phyloP scores from a whole-genome alignment of 2,113 vertebrate species.

The Phaethon lepturus region DNA sequence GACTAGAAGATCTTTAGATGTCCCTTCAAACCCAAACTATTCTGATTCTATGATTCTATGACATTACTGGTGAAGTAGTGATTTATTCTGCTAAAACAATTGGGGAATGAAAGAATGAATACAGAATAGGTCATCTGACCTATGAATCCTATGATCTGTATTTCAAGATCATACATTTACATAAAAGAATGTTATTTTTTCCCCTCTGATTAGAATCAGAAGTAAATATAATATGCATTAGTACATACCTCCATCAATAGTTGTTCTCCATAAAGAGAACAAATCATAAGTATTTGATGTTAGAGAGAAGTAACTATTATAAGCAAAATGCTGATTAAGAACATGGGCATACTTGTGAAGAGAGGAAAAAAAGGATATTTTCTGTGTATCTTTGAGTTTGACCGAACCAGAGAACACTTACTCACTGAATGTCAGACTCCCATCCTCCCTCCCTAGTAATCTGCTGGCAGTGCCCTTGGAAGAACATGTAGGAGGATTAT shows the following conservation, averaged over 20 bases:
- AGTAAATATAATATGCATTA: neutral
- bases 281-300: neutral
- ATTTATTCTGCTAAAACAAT: neutral
- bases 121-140: neutral
- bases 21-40: too few relatives aligned
- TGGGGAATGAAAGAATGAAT: neutral
- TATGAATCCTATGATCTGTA: neutral
- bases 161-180: neutral
- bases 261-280: neutral
- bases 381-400: neutral
- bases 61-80: neutral
- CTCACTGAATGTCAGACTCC: neutral
- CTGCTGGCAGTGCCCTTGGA: neutral
- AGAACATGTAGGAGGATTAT: conserved; percentile 21
- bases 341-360: neutral
- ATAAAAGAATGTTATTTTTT: neutral
- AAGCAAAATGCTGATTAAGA: neutral
- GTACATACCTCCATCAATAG: neutral
- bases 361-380: neutral
- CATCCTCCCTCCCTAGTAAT: neutral
- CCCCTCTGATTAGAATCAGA: neutral
- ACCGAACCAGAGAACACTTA: neutral
- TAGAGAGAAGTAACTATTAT: neutral
- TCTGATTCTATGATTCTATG: too few relatives aligned
- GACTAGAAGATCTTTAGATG: too few relatives aligned